phyloP scores from a whole-genome alignment of 1,140 invertebrate species.

The Metopolophium dirhodum region DNA sequence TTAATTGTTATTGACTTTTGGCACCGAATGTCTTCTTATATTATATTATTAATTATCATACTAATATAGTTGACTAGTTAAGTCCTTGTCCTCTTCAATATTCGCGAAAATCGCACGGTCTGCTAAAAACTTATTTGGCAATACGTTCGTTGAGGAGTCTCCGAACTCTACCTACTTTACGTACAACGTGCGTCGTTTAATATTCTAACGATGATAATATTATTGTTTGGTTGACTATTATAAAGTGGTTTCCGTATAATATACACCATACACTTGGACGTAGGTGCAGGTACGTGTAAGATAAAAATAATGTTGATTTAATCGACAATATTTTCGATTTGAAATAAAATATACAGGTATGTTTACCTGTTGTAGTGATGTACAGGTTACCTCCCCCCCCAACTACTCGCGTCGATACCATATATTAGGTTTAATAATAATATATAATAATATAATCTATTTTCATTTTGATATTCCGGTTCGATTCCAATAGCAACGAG shows the following conservation, averaged over 20 bases:
- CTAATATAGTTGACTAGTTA: too few species aligned
- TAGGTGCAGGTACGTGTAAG: not conserved
- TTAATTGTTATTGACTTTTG: not conserved
- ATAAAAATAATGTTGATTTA: not conserved
- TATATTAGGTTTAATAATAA: too few species aligned
- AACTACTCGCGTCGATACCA: too few species aligned
- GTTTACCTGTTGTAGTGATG: too few species aligned
- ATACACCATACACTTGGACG: not conserved
- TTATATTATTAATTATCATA: not conserved
- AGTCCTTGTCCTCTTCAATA: not conserved
- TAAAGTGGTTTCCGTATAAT: not conserved
- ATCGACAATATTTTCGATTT: not conserved
- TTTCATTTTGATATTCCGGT: too few species aligned
- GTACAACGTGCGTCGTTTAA: too few species aligned
- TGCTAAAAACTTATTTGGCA: not conserved
- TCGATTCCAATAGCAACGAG: too few species aligned
- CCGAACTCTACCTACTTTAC: too few species aligned
- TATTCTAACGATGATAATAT: not conserved
- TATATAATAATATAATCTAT: too few species aligned
- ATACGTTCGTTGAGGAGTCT: not conserved
- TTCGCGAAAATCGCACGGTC: not conserved
- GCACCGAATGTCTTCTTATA: not conserved
- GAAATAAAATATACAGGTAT: not conserved
- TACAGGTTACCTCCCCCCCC: too few species aligned
- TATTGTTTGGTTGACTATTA: not conserved